A percentile compares a stretch with the other conserved stretches of the same genome.
These are phyloP conservation scores for Hermatobates lingyangjiaoensis DNA, from an alignment of 1,140 invertebrate genomes.

Conservation along the genomic window DNA sequence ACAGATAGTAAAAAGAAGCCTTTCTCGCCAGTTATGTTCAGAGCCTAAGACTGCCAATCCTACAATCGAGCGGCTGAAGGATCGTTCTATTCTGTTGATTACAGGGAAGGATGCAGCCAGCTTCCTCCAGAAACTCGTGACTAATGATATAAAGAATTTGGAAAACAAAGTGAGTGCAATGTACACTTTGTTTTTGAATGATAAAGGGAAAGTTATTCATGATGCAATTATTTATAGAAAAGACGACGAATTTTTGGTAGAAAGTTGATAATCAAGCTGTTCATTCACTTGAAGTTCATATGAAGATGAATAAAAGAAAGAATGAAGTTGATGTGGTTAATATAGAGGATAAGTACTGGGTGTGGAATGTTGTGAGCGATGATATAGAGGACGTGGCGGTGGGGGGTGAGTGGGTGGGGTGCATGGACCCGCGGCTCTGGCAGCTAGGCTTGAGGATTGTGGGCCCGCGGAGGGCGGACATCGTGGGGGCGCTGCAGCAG, in stretches of 20 bases:
- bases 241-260: constrained; percentile 40
- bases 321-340: constrained; percentile 49
- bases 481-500: background rate
- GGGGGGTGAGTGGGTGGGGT: constrained; percentile 32
- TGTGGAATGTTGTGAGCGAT: constrained; percentile 41
- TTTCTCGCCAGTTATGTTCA: background rate
- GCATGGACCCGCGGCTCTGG: constrained; percentile 43
- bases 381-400: constrained; percentile 20
- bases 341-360: constrained; percentile 31
- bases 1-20: too few relatives aligned
- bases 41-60: background rate
- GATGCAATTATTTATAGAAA: constrained; percentile 63
- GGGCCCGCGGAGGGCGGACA: background rate
- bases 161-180: constrained; percentile 38
- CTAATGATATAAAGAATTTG: constrained; percentile 64
- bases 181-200: constrained; percentile 64
- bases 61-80: constrained; percentile 23
- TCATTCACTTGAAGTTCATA: constrained; percentile 42
- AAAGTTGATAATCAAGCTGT: constrained; percentile 48
- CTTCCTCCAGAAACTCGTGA: constrained; percentile 67
- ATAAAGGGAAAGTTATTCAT: constrained; percentile 65
- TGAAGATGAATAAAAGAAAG: constrained; percentile 58
- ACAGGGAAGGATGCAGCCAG: constrained; percentile 38
- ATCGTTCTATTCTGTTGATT: constrained; percentile 32
- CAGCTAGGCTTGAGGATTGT: constrained; percentile 40